Base-by-base conservation (phyloP, 2,113 vertebrate species). In the Cavia porcellus region DNA sequence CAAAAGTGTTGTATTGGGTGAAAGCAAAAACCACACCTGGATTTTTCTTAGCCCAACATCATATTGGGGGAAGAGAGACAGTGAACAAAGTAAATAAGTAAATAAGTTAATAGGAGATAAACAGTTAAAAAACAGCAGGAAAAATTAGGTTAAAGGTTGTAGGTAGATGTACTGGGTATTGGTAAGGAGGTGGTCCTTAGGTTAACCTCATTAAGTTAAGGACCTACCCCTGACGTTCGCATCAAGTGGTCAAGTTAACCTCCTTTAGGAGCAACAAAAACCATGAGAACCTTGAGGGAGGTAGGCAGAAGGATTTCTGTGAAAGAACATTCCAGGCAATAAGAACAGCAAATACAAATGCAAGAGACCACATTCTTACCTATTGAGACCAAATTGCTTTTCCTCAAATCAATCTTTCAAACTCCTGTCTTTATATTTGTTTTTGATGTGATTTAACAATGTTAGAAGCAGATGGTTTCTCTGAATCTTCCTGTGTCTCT, bases 351-450 rank as follows among this genome's bases (percentile, higher is more conserved):
- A 45, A 5, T 47, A 35, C 28, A 52, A 68, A 95, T 13, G 28
- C 15, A 32, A 77, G 35, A 90, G 24, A 57, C 9, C 64, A 35
- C 62, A 22, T 12, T 12, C 30, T 47, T 32, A n/a, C 2, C 24
- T 59, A 42, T 4, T n/a, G 6, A 17, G 75, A 64, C n/a, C 42
- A 45, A 25, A 86, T 90, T 52, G 68, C 25, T 84, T 90, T 89
- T 62, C 84, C 55, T 84, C 55, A 96, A 52, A 79, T 83, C 13
- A 72, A 7, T 38, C 75, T 96, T 95, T 72, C 52, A 80, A 88
- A 42, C 24, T 87, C 57, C 57, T 59, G 1, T 47, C 2, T 20
- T 81, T 64, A 61, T 87, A 25, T 87, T 64, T 77, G 72, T 82
- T 87, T 90, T 84, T 52, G 13, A 84, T 86, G 42, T 74, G 79